Percentiles rank a stretch among this genome's conserved stretches.
phyloP scores from a whole-genome alignment of 1,140 invertebrate genomes.

The Dufourea novaeangliae region DNA sequence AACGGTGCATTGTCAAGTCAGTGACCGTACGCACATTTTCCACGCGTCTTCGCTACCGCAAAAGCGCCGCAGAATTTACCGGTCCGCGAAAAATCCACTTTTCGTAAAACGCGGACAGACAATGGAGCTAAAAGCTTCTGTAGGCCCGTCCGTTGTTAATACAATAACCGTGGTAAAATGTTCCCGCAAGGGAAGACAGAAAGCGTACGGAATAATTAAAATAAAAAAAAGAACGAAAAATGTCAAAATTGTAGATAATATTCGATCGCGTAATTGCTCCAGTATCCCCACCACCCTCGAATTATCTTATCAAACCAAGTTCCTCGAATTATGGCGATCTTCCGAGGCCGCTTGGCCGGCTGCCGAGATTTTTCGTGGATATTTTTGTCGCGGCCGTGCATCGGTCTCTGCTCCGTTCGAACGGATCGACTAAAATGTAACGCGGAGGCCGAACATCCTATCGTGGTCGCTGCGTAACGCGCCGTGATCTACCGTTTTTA shows the following conservation, averaged over 20 bases:
- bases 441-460: not conserved
- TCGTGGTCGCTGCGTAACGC: not conserved
- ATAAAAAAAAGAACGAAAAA: not conserved
- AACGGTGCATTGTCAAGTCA: too few relatives aligned
- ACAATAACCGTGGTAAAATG: not conserved
- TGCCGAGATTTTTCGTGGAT: conserved; percentile 74
- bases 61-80: not conserved
- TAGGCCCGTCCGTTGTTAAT: not conserved
- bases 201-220: not conserved
- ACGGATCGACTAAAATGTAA: conserved; percentile 25
- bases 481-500: not conserved
- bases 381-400: conserved; percentile 73
- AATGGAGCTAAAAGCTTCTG: conserved; percentile 3
- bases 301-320: conserved; percentile 71
- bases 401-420: conserved; percentile 51
- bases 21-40: too few relatives aligned
- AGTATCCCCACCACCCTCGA: not conserved
- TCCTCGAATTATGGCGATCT: conserved; percentile 50
- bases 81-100: not conserved
- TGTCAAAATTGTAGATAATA: not conserved
- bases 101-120: not conserved
- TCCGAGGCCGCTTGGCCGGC: conserved; percentile 67
- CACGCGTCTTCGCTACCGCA: not conserved
- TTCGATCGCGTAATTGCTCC: not conserved
- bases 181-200: not conserved